Base-by-base conservation (phyloP, 2,113 vertebrate species). In the Passer montanus region DNA sequence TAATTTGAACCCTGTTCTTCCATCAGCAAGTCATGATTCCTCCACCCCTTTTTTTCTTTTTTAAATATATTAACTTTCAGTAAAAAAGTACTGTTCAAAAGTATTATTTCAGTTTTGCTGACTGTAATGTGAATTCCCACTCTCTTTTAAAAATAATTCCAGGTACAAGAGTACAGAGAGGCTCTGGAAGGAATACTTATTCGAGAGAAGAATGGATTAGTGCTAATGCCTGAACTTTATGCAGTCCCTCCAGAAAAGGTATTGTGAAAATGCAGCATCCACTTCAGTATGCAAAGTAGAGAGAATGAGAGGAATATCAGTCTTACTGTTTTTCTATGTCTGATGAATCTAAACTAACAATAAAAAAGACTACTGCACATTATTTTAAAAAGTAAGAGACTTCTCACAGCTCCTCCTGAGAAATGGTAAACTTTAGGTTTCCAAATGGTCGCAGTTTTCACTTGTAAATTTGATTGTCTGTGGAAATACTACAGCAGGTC, bases 81-180 rank as follows among this genome's bases (percentile, higher is more conserved):
- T 26, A 20, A 28, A 66, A 77, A n/a, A 52, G 10, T 44, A 11
- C 12, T 39, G 2, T 35, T 73, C 8, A 11, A 41, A 77, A 74
- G 11, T 62, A 35, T 44, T 59, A 5, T 30, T 72, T 73, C 1
- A 1, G 4, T 78, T 94, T 44, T 82, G 10, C n/a, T 76, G 76
- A 43, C 52, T 60, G 24, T 19, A 70, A 13, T 49, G 16, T 90
- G 47, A 63, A 14, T 60, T 94, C 46, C 91, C 31, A 30, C 15
- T 41, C 14, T 70, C 15, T 58, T 31, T 53, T 47, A 28, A 93
- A 87, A 91, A 89, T 64, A 53, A n/a, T 79, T 87, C 28, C 94
- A 99, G 99, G 98, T 99, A 41, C 98, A 99, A 96, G 99, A 99
- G 95, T 99, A 99, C 87, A 98, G 98, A 47, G 99, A 99, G 73